Evolutionary conservation across 2,888 invertebrate genomes (phyloP).

Genomic region (Lasioglossum pauxillum): DNA sequence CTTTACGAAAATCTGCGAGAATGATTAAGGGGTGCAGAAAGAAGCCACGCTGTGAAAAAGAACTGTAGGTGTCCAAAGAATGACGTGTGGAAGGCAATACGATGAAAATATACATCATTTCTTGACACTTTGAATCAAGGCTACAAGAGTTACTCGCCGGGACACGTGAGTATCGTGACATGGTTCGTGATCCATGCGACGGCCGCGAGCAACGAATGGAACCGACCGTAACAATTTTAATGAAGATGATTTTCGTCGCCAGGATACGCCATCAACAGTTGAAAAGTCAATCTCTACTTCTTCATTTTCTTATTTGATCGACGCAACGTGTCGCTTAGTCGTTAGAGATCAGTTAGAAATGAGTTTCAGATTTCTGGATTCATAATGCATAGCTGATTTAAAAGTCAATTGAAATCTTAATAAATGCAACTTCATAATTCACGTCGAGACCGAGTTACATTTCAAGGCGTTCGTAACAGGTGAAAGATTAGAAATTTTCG

Average conservation of each 20-base stretch:
- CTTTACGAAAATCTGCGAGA: neutral
- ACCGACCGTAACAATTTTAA: slow-evolving; percentile 77
- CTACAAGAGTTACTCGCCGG: slow-evolving; percentile 69
- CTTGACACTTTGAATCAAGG: slow-evolving; percentile 69
- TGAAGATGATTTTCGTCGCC: slow-evolving; percentile 75
- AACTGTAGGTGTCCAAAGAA: neutral
- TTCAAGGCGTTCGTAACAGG: neutral
- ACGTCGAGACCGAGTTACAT: neutral
- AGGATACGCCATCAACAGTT: slow-evolving; percentile 53
- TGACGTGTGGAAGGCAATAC: slow-evolving; percentile 10
- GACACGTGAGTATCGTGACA: slow-evolving; percentile 74
- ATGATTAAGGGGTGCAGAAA: neutral
- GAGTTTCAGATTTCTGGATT: neutral
- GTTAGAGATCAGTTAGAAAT: neutral
- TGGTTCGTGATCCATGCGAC: slow-evolving; percentile 78
- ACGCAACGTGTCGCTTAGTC: neutral
- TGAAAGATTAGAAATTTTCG: neutral
- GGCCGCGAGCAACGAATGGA: slow-evolving; percentile 77
- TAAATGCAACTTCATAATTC: neutral
- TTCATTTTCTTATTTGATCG: neutral
- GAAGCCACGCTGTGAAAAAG: neutral
- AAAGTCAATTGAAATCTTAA: neutral
- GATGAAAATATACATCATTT: slow-evolving; percentile 44
- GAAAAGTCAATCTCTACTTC: slow-evolving; percentile 30
- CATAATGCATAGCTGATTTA: neutral